Base-by-base conservation (phyloP, 2,888 invertebrate species). In the Molorchus minor region DNA sequence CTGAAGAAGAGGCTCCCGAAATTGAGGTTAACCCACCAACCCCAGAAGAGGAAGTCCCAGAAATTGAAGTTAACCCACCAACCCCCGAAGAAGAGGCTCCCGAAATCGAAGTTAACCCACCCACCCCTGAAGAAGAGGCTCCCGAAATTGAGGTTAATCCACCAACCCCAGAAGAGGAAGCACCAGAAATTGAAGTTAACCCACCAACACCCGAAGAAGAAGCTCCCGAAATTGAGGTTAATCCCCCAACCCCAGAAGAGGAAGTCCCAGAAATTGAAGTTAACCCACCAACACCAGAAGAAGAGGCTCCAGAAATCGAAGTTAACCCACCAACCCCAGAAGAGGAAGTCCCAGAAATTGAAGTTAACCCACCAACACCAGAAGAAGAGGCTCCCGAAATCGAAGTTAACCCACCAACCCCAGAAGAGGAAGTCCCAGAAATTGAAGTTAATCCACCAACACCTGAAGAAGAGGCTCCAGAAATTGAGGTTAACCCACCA, bases 11-110 rank as follows among this genome's bases (percentile, higher is more conserved):
- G n/a, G n/a, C n/a, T n/a, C n/a, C n/a, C n/a, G n/a, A n/a, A n/a
- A n/a, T n/a, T n/a, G n/a, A n/a, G n/a, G n/a, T n/a, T n/a, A n/a
- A n/a, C n/a, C n/a, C 36, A 43, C 58, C 58, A 38, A n/a, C 36
- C 12, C 40, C 47, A 5, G 47, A 25, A 43, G 16, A 38, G 19
- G 54, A 58, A 15, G 15, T n/a, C 1, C 49, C 47, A 2, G 54
- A 13, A 36, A 19, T 52, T 44, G 52, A 53, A 36, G 17, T 35
- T n/a, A 33, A 52, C 20, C 58, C 58, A 36, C 40, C 44, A 29
- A 5, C 36, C 4, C 58, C 58, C 2, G 45, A 38, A 45, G 45
- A 36, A n/a, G 21, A 19, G 15, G 19, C 10, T 8, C 49, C 49
- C 1, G 56, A 21, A 1, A 17, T 56, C 19, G 49, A 30, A 29